phyloP scores from a whole-genome alignment of 2,888 invertebrate species.

The Lysandra bellargus region DNA sequence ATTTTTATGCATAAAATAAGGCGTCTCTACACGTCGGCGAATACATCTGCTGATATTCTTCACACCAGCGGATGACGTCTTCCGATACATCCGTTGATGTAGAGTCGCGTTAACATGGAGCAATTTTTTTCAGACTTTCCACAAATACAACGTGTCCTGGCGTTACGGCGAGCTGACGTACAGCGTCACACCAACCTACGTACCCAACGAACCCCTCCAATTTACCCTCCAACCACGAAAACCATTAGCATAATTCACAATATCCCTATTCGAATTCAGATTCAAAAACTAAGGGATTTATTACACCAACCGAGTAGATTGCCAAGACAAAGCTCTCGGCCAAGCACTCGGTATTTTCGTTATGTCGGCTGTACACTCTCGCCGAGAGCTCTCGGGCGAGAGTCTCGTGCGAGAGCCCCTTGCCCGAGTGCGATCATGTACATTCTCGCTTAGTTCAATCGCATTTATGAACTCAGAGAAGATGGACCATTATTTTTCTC shows the following conservation, averaged over 20 bases:
- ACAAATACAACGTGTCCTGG: slow-evolving; percentile 86
- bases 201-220: slow-evolving; percentile 85
- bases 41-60: no score
- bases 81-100: not conserved
- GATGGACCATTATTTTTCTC: no score
- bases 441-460: no score
- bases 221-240: slow-evolving; percentile 80
- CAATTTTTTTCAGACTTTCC: slow-evolving; percentile 81
- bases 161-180: slow-evolving; percentile 84
- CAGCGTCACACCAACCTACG: slow-evolving; percentile 87
- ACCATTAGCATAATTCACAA: slow-evolving; percentile 1
- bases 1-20: not conserved
- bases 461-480: no score
- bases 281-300: not conserved
- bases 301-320: no score
- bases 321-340: no score
- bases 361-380: no score
- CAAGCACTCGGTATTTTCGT: no score
- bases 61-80: not conserved
- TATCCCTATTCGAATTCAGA: not conserved
- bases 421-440: no score
- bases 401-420: no score
- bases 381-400: no score
- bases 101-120: not conserved
- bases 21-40: not conserved